Evolutionary conservation across 2,797 vertebrate genomes (phyloP).

Genomic region (Scarus forsteni): DNA sequence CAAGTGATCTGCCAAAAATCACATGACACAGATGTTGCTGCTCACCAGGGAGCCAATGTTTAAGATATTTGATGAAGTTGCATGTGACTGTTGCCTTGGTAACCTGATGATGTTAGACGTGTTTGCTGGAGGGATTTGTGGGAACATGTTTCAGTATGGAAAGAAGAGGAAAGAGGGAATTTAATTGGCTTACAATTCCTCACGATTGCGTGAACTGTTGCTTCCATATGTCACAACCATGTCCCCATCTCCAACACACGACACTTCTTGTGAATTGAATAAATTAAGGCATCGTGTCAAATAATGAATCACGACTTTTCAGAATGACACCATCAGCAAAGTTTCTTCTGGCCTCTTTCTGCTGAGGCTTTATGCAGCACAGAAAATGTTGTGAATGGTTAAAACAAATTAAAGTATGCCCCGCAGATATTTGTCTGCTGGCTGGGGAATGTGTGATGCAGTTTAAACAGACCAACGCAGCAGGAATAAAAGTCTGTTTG

Average conservation of each 20-base stretch:
- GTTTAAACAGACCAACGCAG: slow-evolving; percentile 1
- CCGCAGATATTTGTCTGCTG: neutral
- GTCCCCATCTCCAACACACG: neutral
- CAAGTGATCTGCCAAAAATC: no score
- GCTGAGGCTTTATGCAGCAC: neutral
- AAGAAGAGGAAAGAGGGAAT: slow-evolving; percentile 5
- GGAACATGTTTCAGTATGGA: neutral
- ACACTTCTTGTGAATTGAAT: slow-evolving; percentile 10
- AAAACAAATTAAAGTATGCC: slow-evolving; percentile 4
- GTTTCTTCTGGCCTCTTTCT: neutral
- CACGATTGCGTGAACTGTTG: slow-evolving; percentile 2
- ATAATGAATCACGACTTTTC: slow-evolving; percentile 10
- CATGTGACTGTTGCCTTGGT: slow-evolving; percentile 35
- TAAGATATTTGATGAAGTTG: slow-evolving; percentile 39
- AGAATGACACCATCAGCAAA: neutral
- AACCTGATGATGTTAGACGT: slow-evolving; percentile 31
- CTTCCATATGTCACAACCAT: slow-evolving; percentile 2
- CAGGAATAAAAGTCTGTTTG: neutral
- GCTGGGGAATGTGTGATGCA: neutral
- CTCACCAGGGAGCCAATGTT: slow-evolving; percentile 2
- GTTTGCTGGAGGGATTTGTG: slow-evolving; percentile 17
- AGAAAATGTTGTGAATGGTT: neutral
- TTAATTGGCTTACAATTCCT: slow-evolving; percentile 26
- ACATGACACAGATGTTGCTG: slow-evolving; percentile 18
- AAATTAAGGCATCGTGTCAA: neutral